These are phyloP conservation scores for Dallia pectoralis DNA, from an alignment of 2,797 vertebrate genomes.

Conservation along the genomic window DNA sequence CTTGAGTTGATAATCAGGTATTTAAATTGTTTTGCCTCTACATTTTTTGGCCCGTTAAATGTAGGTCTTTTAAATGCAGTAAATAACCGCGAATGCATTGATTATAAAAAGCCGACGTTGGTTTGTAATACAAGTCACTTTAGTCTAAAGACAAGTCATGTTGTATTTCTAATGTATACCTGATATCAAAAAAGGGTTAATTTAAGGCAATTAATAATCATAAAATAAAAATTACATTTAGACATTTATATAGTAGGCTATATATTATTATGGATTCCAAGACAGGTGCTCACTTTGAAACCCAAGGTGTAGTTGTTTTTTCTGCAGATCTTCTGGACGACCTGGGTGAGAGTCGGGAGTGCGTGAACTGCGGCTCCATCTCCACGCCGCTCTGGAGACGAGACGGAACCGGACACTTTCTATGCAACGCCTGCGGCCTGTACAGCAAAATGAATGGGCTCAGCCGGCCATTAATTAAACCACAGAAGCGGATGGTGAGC, in stretches of 20 bases:
- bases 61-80: not conserved
- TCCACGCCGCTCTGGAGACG: conserved; percentile 98
- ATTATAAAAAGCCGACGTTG: no score
- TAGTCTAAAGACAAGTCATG: no score
- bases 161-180: no score
- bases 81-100: not conserved
- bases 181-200: no score
- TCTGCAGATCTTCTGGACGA: conserved; percentile 90
- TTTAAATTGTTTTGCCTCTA: not conserved
- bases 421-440: conserved; percentile 98
- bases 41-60: not conserved
- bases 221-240: not conserved
- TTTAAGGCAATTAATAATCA: not conserved
- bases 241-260: not conserved
- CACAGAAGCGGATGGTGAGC: conserved; percentile 95
- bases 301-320: conserved; percentile 9
- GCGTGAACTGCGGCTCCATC: conserved; percentile 97
- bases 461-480: conserved; percentile 97
- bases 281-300: not conserved
- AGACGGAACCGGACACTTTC: conserved; percentile 96
- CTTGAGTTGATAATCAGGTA: not conserved
- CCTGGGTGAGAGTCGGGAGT: conserved; percentile 91
- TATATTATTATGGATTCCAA: not conserved
- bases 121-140: no score
- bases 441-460: conserved; percentile 99